Evolutionary conservation across 2,113 vertebrate species (phyloP), one percentile per base, ranked within the genome.

Genomic region (Setophaga coronata): DNA sequence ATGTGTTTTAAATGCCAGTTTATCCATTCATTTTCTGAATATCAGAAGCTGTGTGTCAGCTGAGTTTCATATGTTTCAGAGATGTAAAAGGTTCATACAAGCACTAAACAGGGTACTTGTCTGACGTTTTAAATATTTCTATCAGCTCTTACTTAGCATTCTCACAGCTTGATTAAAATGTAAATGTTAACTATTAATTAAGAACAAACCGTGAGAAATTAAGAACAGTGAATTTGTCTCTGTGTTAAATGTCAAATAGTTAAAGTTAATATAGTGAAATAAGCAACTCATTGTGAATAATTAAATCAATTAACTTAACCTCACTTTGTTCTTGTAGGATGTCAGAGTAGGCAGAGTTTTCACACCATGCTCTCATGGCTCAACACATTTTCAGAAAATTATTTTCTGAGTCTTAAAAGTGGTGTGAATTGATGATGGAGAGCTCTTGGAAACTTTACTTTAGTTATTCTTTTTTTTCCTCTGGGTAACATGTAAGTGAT

Each of bases 281-380:
- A 90, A 93, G 76, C 80, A 89, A 67, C 51, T 87, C 42, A 18
- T 76, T 90, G 42, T 96, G 93, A 92, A 91, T 91, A 95, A 95
- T 94, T 91, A 93, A 93, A 78, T 66, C 34, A 57, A 58, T 90
- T 90, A 87, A 72, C 50, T 90, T 94, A 69, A 80, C 80, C 79
- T 93, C 57, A 73, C 79, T 88, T 95, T 80, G 71, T 77, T 92
- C 85, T 90, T 77, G 54, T 61, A 73, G 58, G n/a, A 73, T 73
- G 71, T 92, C 29, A 83, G 57, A 85, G 51, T 50, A 89, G 96
- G 84, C 62, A 87, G 91, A 90, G 60, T 65, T 83, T 95, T 97
- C 79, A 82, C 84, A 58, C 45, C 67, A 14, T 87, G 21, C 26
- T 91, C n/a, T 91, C 28, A n/a, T 57, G 80, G 78, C 50, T 78